These are phyloP conservation scores for Linurgus olivaceus DNA, from an alignment of 2,797 vertebrate genomes.

Conservation along the genomic window DNA sequence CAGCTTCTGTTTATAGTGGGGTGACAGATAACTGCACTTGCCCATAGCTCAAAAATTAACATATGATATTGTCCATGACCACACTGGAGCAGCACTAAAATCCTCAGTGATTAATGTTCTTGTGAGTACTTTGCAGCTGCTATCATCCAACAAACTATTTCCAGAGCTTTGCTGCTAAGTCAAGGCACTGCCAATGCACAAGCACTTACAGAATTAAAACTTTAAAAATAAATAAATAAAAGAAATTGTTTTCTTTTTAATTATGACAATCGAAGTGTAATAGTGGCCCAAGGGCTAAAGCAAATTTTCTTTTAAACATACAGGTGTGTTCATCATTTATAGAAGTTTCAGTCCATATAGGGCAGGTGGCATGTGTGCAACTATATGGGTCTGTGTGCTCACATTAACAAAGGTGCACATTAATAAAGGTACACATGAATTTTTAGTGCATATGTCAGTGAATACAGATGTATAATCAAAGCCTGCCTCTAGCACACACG, in stretches of 20 bases:
- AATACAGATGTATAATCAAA: neutral
- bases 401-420: neutral
- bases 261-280: neutral
- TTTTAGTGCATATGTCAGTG: neutral
- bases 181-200: neutral
- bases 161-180: neutral
- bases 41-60: neutral
- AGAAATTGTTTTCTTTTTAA: neutral
- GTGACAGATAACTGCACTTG: neutral
- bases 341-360: neutral
- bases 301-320: neutral
- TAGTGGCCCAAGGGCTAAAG: neutral
- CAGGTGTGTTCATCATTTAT: neutral
- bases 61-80: neutral
- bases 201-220: neutral
- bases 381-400: rapidly evolving
- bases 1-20: neutral
- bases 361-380: neutral
- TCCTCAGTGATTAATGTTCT: neutral
- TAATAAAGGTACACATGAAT: neutral
- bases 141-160: neutral
- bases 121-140: neutral
- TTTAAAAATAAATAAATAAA: neutral
- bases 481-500: neutral
- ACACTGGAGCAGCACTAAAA: neutral